Percentiles rank a stretch among this genome's conserved stretches.
Evolutionary conservation across 2,113 vertebrate species (phyloP).

Genomic region (Burhinus bistriatus): DNA sequence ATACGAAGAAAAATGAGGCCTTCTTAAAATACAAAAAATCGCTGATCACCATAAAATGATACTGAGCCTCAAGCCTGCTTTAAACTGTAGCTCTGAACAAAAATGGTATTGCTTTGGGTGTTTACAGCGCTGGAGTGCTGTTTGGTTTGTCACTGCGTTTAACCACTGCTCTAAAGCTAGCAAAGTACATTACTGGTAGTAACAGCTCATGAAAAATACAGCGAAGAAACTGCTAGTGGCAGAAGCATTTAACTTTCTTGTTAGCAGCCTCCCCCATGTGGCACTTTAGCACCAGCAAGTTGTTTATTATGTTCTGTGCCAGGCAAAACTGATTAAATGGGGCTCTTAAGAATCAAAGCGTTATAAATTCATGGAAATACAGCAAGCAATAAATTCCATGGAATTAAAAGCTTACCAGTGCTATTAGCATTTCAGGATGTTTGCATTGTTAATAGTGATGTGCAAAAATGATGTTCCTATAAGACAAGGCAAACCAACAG

Average conservation of each 20-base stretch:
- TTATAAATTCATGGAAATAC: slow-evolving; percentile 99
- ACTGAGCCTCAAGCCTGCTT: neutral
- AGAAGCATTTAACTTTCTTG: slow-evolving; percentile 94
- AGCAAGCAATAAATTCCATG: slow-evolving; percentile 96
- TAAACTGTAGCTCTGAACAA: slow-evolving; percentile 39
- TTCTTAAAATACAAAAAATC: neutral
- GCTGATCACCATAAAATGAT: neutral
- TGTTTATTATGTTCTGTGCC: slow-evolving; percentile 99
- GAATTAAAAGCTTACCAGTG: slow-evolving; percentile 98
- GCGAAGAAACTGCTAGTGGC: slow-evolving; percentile 90
- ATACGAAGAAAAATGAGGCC: neutral
- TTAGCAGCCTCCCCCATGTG: slow-evolving; percentile 96
- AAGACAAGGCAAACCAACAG: slow-evolving; percentile 82
- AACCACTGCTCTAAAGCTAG: slow-evolving; percentile 80
- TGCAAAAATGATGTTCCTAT: slow-evolving; percentile 86
- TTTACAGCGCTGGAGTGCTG: slow-evolving; percentile 67
- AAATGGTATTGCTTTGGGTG: slow-evolving; percentile 47
- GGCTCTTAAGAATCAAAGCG: slow-evolving; percentile 98
- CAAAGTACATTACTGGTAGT: slow-evolving; percentile 87
- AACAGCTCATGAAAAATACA: slow-evolving; percentile 92
- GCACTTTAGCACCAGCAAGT: slow-evolving; percentile 93
- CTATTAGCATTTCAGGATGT: slow-evolving; percentile 97
- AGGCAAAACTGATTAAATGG: slow-evolving; percentile 97
- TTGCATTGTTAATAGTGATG: slow-evolving; percentile 97
- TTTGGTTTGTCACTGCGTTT: slow-evolving; percentile 81